Conservation (phyloP, 2,888 invertebrate genomes). For the Saturnia japonica region DNA sequence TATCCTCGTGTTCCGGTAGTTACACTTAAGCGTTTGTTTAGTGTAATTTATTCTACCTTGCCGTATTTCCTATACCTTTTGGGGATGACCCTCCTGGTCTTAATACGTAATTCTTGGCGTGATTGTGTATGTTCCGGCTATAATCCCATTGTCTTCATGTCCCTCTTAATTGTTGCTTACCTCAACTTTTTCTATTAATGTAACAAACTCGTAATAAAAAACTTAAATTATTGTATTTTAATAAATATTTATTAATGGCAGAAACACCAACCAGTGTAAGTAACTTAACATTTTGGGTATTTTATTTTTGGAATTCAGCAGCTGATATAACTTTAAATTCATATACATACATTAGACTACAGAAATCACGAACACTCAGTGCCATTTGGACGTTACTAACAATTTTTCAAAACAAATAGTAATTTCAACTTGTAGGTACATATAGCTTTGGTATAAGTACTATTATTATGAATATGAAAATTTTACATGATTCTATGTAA, state of each 20-base stretch:
- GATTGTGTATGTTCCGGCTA: too few species aligned
- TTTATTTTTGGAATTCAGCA: conserved; percentile 25
- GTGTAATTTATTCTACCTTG: too few species aligned
- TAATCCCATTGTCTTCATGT: too few species aligned
- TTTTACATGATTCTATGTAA: not conserved
- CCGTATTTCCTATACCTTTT: too few species aligned
- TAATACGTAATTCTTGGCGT: too few species aligned
- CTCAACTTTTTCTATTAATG: too few species aligned
- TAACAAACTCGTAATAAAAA: not conserved
- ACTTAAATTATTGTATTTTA: conserved; percentile 24
- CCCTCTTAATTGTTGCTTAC: too few species aligned
- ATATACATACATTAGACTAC: conserved; percentile 33
- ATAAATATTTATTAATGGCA: conserved; percentile 72
- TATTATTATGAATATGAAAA: conserved; percentile 11
- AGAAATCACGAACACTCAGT: conserved; percentile 36
- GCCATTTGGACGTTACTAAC: conserved; percentile 28
- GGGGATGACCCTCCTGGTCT: too few species aligned
- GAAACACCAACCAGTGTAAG: conserved; percentile 65
- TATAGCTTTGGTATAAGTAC: conserved; percentile 16
- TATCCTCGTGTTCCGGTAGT: too few species aligned
- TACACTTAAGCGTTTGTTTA: too few species aligned
- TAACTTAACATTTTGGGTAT: conserved; percentile 58
- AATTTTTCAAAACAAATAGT: conserved; percentile 28
- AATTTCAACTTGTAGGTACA: conserved; percentile 13
- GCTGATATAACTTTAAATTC: conserved; percentile 30